Percentiles rank a stretch among this genome's conserved stretches.
Evolutionary conservation across 2,113 vertebrate species (phyloP).

Genomic region (Brachirus orientalis): DNA sequence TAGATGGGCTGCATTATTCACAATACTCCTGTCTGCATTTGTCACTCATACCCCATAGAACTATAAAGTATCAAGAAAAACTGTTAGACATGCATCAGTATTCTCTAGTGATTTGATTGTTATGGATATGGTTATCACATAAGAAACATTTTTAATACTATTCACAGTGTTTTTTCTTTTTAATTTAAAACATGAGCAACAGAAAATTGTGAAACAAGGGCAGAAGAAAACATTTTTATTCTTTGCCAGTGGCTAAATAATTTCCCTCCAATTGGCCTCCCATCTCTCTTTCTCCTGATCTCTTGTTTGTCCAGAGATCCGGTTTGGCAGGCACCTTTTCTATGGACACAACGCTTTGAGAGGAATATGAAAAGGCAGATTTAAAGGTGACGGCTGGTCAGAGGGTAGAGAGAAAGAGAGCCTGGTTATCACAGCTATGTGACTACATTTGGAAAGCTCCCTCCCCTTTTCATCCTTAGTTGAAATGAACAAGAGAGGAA

Average conservation of each 20-base stretch:
- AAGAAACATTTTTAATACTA: not conserved
- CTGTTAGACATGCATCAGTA: conserved; percentile 15
- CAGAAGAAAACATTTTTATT: conserved; percentile 85
- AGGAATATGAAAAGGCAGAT: conserved; percentile 99
- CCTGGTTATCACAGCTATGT: conserved; percentile 74
- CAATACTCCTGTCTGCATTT: conserved; percentile 35
- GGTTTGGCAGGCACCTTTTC: conserved; percentile 96
- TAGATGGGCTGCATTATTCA: conserved; percentile 40
- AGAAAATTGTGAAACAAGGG: conserved; percentile 79
- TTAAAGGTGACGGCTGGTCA: conserved; percentile 95
- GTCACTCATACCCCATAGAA: conserved; percentile 48
- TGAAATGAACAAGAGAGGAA: conserved; percentile 91
- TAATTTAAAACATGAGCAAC: conserved; percentile 4
- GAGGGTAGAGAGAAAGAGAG: conserved; percentile 77
- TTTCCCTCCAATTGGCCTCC: conserved; percentile 92
- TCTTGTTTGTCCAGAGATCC: conserved; percentile 97
- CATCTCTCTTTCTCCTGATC: conserved; percentile 78
- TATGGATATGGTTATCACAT: too few species aligned
- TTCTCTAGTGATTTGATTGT: conserved; percentile 18
- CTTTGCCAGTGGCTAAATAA: conserved; percentile 88
- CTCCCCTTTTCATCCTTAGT: conserved; percentile 63
- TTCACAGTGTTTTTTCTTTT: not conserved
- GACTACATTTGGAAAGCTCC: conserved; percentile 66
- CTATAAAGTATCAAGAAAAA: conserved; percentile 16
- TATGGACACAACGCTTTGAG: conserved; percentile 98